Conservation (phyloP, 1,140 invertebrate genomes). For the Nymphalis io region DNA sequence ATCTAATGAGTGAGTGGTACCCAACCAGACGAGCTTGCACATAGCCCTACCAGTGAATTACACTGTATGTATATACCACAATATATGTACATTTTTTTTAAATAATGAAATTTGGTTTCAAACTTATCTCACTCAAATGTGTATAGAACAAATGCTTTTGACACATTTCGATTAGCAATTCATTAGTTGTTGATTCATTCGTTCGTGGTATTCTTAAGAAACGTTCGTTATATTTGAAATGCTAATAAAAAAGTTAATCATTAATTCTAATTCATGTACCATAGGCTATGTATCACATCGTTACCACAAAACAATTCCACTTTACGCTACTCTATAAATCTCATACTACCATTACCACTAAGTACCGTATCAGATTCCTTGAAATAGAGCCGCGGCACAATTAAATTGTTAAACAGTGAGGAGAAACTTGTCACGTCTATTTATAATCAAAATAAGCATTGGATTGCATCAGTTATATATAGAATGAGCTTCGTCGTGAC, state of each 20-base stretch:
- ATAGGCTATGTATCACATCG: neutral
- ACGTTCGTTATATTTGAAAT: neutral
- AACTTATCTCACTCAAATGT: no score
- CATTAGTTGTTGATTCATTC: no score
- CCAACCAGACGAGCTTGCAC: no score
- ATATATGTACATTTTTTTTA: no score
- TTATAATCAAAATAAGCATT: neutral
- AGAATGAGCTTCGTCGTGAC: neutral
- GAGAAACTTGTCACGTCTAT: constrained; percentile 4
- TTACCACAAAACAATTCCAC: neutral
- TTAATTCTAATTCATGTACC: neutral
- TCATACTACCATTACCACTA: neutral
- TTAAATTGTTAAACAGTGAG: constrained; percentile 2
- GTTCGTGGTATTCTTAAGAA: no score
- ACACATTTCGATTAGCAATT: no score
- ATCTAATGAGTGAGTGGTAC: no score
- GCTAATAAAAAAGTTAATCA: neutral
- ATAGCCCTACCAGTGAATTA: no score
- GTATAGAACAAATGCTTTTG: no score
- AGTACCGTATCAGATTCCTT: neutral
- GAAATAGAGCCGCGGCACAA: neutral
- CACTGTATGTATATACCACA: no score
- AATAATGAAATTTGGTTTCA: no score
- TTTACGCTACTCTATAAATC: constrained; percentile 8
- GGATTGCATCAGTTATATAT: neutral